Conservation (phyloP, 2,888 invertebrate genomes). For the Tenthredo mesomela region DNA sequence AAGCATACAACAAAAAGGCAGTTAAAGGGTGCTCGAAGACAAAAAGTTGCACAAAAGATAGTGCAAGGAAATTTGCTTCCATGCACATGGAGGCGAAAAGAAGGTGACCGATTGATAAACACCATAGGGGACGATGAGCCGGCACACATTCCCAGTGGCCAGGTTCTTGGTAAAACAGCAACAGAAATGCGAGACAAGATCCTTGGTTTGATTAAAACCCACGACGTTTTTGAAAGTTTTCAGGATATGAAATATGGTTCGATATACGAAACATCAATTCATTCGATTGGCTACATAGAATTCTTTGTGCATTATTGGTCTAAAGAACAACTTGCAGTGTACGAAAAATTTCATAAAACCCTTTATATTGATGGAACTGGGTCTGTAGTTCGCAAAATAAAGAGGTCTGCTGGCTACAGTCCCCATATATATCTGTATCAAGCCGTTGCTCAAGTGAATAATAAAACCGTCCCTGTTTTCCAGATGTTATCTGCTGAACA, state of each 20-base stretch:
- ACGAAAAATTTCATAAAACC: no score
- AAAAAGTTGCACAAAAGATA: background rate
- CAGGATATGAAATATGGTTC: background rate
- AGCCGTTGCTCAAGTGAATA: no score
- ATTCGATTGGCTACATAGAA: background rate
- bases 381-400: no score
- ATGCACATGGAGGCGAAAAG: background rate
- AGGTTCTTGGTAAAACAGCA: slow-evolving; percentile 9
- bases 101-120: background rate
- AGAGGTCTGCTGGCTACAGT: no score
- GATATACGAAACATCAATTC: background rate
- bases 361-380: no score
- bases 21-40: background rate
- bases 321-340: background rate
- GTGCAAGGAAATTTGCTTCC: background rate
- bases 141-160: background rate
- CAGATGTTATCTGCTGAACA: slow-evolving; percentile 56
- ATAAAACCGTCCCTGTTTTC: slow-evolving; percentile 55
- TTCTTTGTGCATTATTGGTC: slow-evolving; percentile 9
- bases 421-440: no score
- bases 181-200: slow-evolving; percentile 23
- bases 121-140: background rate
- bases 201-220: background rate
- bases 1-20: background rate
- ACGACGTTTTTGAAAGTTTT: slow-evolving; percentile 3